Evolutionary conservation across 92 coral and sea anemone genomes (phyloP).

Genomic region (Desmophyllum pertusum): DNA sequence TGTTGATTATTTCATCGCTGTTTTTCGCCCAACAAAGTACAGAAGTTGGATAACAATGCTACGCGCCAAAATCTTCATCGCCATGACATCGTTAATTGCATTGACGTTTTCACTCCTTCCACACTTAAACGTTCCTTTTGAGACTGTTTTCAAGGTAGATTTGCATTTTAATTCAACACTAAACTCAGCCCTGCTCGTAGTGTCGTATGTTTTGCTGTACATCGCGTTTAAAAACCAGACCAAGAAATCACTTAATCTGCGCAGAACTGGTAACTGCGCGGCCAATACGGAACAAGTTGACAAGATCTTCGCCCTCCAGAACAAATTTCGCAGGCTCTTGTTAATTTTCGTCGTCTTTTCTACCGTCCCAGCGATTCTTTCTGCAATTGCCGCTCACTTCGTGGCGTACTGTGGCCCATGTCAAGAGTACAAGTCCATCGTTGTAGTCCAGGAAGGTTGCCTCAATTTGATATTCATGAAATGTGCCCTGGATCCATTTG

Average conservation of each 20-base stretch:
- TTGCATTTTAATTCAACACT: slow-evolving; percentile 26
- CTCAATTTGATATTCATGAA: slow-evolving; percentile 36
- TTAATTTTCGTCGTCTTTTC: slow-evolving; percentile 34
- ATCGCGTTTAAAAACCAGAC: slow-evolving; percentile 25
- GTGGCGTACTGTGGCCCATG: slow-evolving; percentile 14
- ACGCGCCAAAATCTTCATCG: slow-evolving; percentile 13
- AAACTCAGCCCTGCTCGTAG: slow-evolving; percentile 18
- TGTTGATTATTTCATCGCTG: slow-evolving; percentile 32
- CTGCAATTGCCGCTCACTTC: slow-evolving; percentile 24
- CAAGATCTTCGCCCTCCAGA: slow-evolving; percentile 21
- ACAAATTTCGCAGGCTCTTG: slow-evolving; percentile 26
- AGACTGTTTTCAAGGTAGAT: slow-evolving; percentile 26
- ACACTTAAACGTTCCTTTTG: neutral
- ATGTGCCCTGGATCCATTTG: slow-evolving; percentile 39
- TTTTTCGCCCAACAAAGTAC: slow-evolving; percentile 34
- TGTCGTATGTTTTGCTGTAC: slow-evolving; percentile 20
- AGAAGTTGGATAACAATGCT: slow-evolving; percentile 6
- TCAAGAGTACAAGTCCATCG: slow-evolving; percentile 13
- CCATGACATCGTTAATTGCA: neutral
- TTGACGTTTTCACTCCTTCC: slow-evolving; percentile 14
- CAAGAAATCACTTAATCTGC: slow-evolving; percentile 8
- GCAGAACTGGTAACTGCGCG: neutral
- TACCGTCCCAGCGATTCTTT: slow-evolving; percentile 39
- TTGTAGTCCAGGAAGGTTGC: neutral
- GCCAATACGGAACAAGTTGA: neutral